Evolutionary conservation across 2,888 invertebrate genomes (phyloP), one percentile per base, ranked within the genome.

Genomic region (Acheta domesticus): DNA sequence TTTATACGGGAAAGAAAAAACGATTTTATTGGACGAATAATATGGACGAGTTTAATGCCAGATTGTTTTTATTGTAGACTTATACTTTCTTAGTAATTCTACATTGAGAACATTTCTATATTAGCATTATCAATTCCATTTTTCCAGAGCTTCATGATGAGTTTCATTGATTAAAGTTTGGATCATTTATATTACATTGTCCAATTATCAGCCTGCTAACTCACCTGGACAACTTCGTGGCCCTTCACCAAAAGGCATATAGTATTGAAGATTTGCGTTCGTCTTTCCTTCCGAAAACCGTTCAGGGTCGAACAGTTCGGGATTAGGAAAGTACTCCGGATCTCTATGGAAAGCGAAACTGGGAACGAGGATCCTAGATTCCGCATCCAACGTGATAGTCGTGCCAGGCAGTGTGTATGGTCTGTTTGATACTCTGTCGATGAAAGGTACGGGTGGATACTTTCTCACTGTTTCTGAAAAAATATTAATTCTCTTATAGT

Each of bases 231-330:
- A 74, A 74, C 21, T 74, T 1, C 74, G n/a, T n/a, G n/a, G 74
- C 12, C 74, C 74, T 74, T 74, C 74, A 20, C 74, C 74, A 74
- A 74, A 74, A 20, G 74, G 74, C 74, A 74, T n/a, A 21, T 20
- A 74, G 74, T 74, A 74, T 11, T 74, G 74, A 21, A 20, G 74
- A 11, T 21, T 74, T 19, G 74, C 12, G n/a, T 74, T 21, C 14
- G 19, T 74, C 11, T 74, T 74, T 21, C 12, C 2, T 74, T 21
- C n/a, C n/a, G n/a, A 20, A 21, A 74, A 74, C 74, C 74, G 74
- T 74, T 74, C 74, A 19, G 74, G 74, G 12, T 74, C 74, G 2
- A 74, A 74, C 1, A 19, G 8, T 21, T 74, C 19, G n/a, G 74
- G 74, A 14, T 74, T 74, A 11, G 74, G n/a, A 14, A 20, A 74